Conservation (phyloP, 37 sponge, comb jelly and placozoan genomes). For the Cliona cf. orientalis region DNA sequence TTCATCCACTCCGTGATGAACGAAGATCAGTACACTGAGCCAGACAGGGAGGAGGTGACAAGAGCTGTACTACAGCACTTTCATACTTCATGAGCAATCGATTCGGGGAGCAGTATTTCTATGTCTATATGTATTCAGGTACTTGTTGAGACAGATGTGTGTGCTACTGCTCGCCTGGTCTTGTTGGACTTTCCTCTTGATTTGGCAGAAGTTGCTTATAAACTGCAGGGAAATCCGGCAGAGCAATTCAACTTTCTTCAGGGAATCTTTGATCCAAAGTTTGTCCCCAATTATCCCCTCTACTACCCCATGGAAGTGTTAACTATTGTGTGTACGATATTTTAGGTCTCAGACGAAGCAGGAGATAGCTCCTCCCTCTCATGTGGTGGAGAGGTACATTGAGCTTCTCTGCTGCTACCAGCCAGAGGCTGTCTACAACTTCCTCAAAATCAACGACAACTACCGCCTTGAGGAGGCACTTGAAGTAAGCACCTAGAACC, state of each 20-base stretch:
- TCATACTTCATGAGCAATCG: neutral
- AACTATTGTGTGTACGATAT: no score
- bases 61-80: slow-evolving; percentile 60
- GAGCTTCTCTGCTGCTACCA: slow-evolving; percentile 82
- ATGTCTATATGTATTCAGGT: slow-evolving; percentile 33
- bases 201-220: slow-evolving; percentile 57
- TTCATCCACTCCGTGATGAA: slow-evolving; percentile 84
- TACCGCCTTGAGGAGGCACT: slow-evolving; percentile 84
- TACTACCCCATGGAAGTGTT: no score
- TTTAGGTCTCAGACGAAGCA: slow-evolving; percentile 38
- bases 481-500: no score
- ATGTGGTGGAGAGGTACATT: slow-evolving; percentile 82
- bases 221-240: slow-evolving; percentile 45
- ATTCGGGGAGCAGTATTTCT: no score
- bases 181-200: slow-evolving; percentile 80
- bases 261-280: slow-evolving; percentile 80
- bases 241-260: slow-evolving; percentile 68
- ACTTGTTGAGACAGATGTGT: slow-evolving; percentile 59
- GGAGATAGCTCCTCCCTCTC: slow-evolving; percentile 62
- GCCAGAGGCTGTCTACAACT: slow-evolving; percentile 57
- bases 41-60: slow-evolving; percentile 77
- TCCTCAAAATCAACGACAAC: slow-evolving; percentile 69
- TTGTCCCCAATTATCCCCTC: no score
- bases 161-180: slow-evolving; percentile 72
- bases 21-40: slow-evolving; percentile 71